These are phyloP conservation scores for Cheilosia scutellata DNA, from an alignment of 2,888 invertebrate genomes.

Conservation along the genomic window DNA sequence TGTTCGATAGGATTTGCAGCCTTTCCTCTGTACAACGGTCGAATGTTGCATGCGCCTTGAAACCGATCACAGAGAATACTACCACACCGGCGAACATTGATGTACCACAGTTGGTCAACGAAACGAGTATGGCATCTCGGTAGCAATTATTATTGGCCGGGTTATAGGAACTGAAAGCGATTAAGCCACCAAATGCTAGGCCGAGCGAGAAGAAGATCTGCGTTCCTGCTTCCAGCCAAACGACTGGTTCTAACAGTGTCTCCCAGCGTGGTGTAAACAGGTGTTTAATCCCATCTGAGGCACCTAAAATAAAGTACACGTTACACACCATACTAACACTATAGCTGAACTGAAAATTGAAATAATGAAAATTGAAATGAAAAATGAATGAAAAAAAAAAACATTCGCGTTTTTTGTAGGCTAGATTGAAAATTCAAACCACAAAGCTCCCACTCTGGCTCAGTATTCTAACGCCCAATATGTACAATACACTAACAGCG, in stretches of 20 bases:
- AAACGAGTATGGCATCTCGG: conserved; percentile 96
- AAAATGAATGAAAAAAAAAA: too few relatives aligned
- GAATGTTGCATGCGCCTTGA: conserved; percentile 87
- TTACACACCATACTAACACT: too few relatives aligned
- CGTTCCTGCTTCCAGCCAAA: conserved; percentile 98
- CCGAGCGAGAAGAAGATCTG: conserved; percentile 99
- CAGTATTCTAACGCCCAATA: too few relatives aligned
- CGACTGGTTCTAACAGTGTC: conserved; percentile 95
- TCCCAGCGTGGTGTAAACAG: conserved; percentile 97
- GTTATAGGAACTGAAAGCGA: conserved; percentile 97
- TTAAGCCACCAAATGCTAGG: conserved; percentile 97
- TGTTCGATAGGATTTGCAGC: conserved; percentile 85
- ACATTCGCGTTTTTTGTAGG: too few relatives aligned
- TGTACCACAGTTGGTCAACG: conserved; percentile 96
- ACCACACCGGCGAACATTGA: conserved; percentile 99
- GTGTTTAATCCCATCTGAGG: conserved; percentile 92
- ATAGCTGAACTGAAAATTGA: too few relatives aligned
- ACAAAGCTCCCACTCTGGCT: too few relatives aligned
- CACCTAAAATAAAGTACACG: conserved; percentile 77
- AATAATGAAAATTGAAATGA: too few relatives aligned
- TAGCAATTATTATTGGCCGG: conserved; percentile 98
- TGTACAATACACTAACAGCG: too few relatives aligned
- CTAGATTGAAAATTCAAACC: too few relatives aligned
- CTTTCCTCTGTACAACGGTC: conserved; percentile 82
- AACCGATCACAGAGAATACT: conserved; percentile 97